Conservation (phyloP, 2,797 vertebrate genomes). For the Malacoctenus gilli region DNA sequence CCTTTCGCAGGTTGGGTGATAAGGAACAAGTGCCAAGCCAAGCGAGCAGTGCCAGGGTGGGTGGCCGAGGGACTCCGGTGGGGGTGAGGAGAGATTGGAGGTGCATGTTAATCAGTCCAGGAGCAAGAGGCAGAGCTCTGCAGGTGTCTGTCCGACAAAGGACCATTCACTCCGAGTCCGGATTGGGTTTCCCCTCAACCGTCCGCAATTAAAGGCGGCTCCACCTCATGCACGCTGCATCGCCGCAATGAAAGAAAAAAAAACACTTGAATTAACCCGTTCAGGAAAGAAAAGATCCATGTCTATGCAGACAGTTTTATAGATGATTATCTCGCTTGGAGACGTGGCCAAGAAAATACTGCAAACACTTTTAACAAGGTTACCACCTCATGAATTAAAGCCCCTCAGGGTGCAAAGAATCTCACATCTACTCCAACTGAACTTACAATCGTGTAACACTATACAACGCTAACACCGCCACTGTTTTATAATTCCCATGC, state of each 20-base stretch:
- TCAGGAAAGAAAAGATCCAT: too few relatives aligned
- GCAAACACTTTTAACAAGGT: constrained; percentile 21
- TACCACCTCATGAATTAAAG: constrained; percentile 17
- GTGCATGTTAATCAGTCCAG: constrained; percentile 79
- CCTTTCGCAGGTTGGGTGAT: constrained; percentile 64
- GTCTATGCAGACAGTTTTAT: not conserved
- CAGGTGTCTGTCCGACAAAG: constrained; percentile 81
- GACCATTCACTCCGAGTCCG: constrained; percentile 70
- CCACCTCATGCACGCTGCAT: too few relatives aligned
- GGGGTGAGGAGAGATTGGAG: constrained; percentile 59
- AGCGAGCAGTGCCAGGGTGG: constrained; percentile 61
- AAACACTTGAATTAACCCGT: too few relatives aligned
- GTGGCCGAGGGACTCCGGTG: constrained; percentile 44
- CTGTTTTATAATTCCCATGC: constrained; percentile 31
- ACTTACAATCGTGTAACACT: constrained; percentile 30
- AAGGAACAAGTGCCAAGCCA: constrained; percentile 75
- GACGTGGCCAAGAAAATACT: constrained; percentile 12
- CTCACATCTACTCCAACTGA: constrained; percentile 36
- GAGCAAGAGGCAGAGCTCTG: constrained; percentile 67
- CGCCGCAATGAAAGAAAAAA: too few relatives aligned
- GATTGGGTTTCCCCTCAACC: constrained; percentile 35
- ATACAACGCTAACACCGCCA: constrained; percentile 7
- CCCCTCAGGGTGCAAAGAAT: constrained; percentile 17
- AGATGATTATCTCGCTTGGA: constrained; percentile 10
- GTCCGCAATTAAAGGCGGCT: constrained; percentile 36